A percentile compares a stretch with the other conserved stretches of the same genome.
phyloP scores from a whole-genome alignment of 2,113 vertebrate genomes.

The Anhinga rufa region DNA sequence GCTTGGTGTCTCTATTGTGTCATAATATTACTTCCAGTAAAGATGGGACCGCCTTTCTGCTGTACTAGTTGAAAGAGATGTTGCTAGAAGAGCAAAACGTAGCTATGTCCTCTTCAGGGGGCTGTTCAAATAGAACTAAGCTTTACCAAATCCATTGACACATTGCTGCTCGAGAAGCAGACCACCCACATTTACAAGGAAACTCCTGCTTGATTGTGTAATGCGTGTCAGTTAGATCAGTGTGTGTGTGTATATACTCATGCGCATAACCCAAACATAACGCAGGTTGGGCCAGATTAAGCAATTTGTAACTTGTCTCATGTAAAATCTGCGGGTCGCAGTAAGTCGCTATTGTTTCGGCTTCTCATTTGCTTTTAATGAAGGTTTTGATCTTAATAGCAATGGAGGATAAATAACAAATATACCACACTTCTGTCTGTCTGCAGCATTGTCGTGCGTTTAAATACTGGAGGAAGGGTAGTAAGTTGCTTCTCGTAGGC shows the following conservation, averaged over 20 bases:
- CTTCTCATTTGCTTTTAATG: neutral
- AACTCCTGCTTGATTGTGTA: neutral
- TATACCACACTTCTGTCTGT: neutral
- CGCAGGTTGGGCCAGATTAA: neutral
- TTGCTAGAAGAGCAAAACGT: neutral
- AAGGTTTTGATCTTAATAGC: neutral
- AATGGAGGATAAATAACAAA: neutral
- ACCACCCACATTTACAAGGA: conserved; percentile 4
- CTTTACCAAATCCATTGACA: neutral
- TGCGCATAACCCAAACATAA: neutral
- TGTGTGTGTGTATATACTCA: rapidly evolving
- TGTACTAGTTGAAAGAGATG: neutral
- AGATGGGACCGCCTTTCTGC: neutral
- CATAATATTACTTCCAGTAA: neutral
- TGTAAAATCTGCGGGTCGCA: neutral
- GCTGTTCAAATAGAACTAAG: neutral
- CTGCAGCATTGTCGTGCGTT: neutral
- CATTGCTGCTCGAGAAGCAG: neutral
- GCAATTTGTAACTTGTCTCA: neutral
- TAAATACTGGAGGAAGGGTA: neutral
- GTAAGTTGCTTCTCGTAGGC: neutral
- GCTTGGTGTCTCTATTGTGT: neutral
- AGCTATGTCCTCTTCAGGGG: neutral
- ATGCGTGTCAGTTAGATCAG: neutral
- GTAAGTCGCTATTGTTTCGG: neutral